Base-by-base conservation (phyloP, 2,113 vertebrate species). In the Serinus canaria region DNA sequence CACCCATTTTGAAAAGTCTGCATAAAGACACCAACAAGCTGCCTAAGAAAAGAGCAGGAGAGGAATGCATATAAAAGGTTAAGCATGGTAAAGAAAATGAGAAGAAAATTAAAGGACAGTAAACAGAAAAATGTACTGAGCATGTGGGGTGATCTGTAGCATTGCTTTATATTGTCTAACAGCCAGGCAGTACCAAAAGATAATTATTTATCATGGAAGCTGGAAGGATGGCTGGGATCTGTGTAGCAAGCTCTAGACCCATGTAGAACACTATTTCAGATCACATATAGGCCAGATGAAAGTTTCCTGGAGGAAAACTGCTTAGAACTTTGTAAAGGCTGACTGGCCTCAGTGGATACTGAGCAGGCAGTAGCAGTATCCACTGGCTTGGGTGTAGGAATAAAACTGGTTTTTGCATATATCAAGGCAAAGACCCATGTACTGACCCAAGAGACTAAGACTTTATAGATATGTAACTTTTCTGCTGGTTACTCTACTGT, bases 131-230 rank as follows among this genome's bases (percentile, higher is more conserved):
- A 43, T 24, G 2, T 15, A 31, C 7, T 46, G 49, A 83, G 46
- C 0, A 0, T 58, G 3, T 69, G 27, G 27, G 28, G 20, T 50
- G 25, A 43, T 7, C 5, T 21, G 8, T 21, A 74, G 6, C 11
- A 46, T 28, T 66, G n/a, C 6, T 77, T 66, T 62, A 18, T 30
- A 62, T 4, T 30, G 25, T 50, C 63, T 11, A 77, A n/a, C 2
- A 74, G 11, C 8, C 43, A 47, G 43, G 63, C 2, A 21, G 21
- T 59, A 59, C 1, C 16, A 63, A 67, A 87, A 87, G 4, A 13
- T 27, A 23, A 50, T 27, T 19, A 20, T 70, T 92, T 91, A 46
- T 59, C 12, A 47, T 19, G 13, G 31, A 83, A 68, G 11, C 6
- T 76, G 20, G 17, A 74, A 9, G 27, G 8, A 43, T 9, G 25